Base-by-base conservation (phyloP, 2,888 invertebrate genomes). In the Hydrotaea cyrtoneurina region DNA sequence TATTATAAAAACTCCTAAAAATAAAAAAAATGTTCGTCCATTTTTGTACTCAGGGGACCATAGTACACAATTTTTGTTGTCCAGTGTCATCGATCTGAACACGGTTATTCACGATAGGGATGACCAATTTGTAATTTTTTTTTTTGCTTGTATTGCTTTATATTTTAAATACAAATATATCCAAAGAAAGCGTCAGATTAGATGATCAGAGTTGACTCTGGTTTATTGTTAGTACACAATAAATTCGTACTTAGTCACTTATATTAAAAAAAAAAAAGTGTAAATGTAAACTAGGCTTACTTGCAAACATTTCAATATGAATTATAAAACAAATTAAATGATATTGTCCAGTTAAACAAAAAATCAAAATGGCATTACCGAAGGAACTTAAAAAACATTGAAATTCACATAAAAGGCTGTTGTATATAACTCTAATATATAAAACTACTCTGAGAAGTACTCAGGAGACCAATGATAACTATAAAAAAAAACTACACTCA, bases 341-440 rank as follows among this genome's bases (percentile, higher is more conserved):
- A 50, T n/a, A n/a, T 15, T n/a, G 2, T 50, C n/a, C 50, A 50
- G 13, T 50, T 50, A 50, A n/a, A 50, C 50, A 50, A 0, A 50
- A n/a, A 43, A 39, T 36, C 26, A 76, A 43, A 62, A 50, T 46
- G 1, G 81, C 36, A 74, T n/a, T n/a, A 66, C 19, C 50, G 15
- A 46, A 75, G 19, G 3, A 50, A 57, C 31, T 66, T 66, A 46
- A 66, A 69, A 69, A 21, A 26, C 59, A 59, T 26, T n/a, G 59
- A 26, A 59, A 69, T 69, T 69, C 69, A 69, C 69, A 66, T 11
- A 66, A 43, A 46, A 69, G 5, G 46, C 19, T 46, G 69, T 11
- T 5, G 11, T 4, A 46, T 69, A 69, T 69, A 46, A 46, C 46
- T 15, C 13, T 31, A 7, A 31, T 31, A 31, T 31, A 31, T 31